phyloP scores from a whole-genome alignment of 2,797 vertebrate genomes.

The Cossypha niveicapilla region DNA sequence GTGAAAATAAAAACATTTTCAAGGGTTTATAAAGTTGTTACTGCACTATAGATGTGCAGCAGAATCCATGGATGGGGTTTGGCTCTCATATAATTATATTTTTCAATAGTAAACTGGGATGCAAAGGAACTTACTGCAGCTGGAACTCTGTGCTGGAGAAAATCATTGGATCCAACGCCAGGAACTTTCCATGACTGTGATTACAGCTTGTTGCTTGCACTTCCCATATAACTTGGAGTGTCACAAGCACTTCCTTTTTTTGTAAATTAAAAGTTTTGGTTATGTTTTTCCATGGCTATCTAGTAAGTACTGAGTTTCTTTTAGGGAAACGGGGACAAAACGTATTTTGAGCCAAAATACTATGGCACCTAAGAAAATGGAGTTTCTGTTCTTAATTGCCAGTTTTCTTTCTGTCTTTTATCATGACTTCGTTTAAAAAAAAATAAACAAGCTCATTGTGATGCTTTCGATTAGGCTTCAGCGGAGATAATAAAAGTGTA shows the following conservation, averaged over 20 bases:
- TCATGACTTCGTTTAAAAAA: neutral
- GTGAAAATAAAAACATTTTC: neutral
- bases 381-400: neutral
- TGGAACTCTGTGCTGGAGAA: neutral
- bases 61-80: neutral
- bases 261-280: neutral
- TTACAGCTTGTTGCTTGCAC: neutral
- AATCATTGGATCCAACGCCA: neutral
- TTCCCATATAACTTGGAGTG: neutral
- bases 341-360: neutral
- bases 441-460: constrained; percentile 4
- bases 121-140: neutral
- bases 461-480: constrained; percentile 6
- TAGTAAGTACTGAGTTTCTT: neutral
- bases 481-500: constrained; percentile 37
- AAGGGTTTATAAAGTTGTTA: neutral
- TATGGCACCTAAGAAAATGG: neutral
- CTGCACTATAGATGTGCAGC: neutral
- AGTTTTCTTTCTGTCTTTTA: neutral
- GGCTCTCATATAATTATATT: neutral
- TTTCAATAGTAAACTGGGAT: neutral
- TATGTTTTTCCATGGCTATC: neutral
- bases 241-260: neutral
- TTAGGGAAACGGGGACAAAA: neutral
- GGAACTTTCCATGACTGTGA: neutral